Conservation (phyloP, 2,113 vertebrate genomes). For the Larimichthys crocea region DNA sequence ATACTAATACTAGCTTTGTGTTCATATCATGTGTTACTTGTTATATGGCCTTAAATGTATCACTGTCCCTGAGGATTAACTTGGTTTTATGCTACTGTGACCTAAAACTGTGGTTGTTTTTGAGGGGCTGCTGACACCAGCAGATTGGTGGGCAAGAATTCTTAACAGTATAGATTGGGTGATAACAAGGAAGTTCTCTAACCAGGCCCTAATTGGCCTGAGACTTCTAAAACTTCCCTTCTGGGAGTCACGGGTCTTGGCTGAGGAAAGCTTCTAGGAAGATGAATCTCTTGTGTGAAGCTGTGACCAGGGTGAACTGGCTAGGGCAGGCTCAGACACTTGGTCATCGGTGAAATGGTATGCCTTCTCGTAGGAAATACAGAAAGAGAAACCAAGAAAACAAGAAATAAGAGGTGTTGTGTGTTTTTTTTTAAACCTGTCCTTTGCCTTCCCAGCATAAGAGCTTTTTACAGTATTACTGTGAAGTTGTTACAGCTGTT, state of each 20-base stretch:
- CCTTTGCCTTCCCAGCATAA: neutral
- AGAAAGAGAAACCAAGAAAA: neutral
- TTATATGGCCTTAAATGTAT: neutral
- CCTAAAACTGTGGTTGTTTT: conserved; percentile 36
- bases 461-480: conserved; percentile 9
- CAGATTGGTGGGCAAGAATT: conserved; percentile 74
- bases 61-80: neutral
- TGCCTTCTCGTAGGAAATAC: neutral
- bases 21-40: neutral
- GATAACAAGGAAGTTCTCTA: conserved; percentile 66
- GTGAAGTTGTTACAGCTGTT: conserved; percentile 41
- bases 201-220: conserved; percentile 56
- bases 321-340: conserved; percentile 22
- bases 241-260: conserved; percentile 64
- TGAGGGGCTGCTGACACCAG: conserved; percentile 42
- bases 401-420: neutral
- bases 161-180: conserved; percentile 76
- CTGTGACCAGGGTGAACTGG: conserved; percentile 53
- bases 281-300: conserved; percentile 53
- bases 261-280: conserved; percentile 45
- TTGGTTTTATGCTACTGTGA: conserved; percentile 34
- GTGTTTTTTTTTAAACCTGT: neutral
- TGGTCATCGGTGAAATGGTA: conserved; percentile 23
- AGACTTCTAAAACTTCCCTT: conserved; percentile 51
- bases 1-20: too few species aligned